Evolutionary conservation across 2,888 invertebrate species (phyloP).

Genomic region (Sinodicranocentrus sp.): DNA sequence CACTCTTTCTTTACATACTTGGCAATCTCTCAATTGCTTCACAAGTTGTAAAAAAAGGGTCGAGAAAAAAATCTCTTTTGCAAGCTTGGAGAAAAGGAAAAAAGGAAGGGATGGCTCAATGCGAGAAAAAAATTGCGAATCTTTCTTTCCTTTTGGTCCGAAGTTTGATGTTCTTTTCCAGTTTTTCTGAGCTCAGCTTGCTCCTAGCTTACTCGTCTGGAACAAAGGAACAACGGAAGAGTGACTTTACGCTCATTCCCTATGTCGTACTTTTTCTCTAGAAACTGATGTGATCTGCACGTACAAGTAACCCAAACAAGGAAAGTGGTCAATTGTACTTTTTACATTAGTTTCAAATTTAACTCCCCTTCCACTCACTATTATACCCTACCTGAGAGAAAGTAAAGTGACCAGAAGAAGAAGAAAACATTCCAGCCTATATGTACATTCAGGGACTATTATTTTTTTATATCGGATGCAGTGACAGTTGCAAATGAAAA

Average conservation of each 20-base stretch:
- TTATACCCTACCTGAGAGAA: no score
- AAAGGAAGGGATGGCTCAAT: conserved; percentile 58
- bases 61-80: neutral
- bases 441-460: no score
- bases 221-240: conserved; percentile 49
- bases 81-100: neutral
- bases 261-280: no score
- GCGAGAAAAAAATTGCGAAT: conserved; percentile 55
- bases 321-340: conserved; percentile 12
- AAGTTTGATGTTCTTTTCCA: neutral
- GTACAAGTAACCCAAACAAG: conserved; percentile 10
- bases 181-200: conserved; percentile 22
- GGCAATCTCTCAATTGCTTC: conserved; percentile 52
- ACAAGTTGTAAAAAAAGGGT: neutral
- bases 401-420: no score
- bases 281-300: neutral
- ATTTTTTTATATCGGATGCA: no score
- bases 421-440: no score
- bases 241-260: no score
- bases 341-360: neutral
- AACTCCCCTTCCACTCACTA: no score
- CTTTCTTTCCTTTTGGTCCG: conserved; percentile 13
- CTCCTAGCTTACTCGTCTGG: conserved; percentile 31
- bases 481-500: no score
- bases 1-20: conserved; percentile 18